Evolutionary conservation across 2,113 vertebrate genomes (phyloP), one percentile per base, ranked within the genome.

Genomic region (Lathamus discolor): DNA sequence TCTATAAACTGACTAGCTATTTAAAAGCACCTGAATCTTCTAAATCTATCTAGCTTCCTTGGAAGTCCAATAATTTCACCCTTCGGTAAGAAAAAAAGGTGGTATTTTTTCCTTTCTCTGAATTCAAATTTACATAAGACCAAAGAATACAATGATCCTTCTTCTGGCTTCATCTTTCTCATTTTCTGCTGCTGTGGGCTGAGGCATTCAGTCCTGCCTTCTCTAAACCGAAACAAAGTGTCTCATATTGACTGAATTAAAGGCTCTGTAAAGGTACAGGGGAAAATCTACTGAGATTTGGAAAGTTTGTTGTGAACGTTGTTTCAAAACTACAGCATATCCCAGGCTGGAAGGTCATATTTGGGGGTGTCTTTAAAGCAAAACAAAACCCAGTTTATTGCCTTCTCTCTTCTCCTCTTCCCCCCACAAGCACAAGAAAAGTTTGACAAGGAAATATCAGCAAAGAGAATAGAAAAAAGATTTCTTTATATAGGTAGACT

Each of bases 1-100:
- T 94, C 92, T 96, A 82, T 88, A 93, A 87, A 95, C 79, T 93
- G 90, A 76, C 69, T 68, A 62, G 51, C 61, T 86, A 41, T 92
- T 81, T 83, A 54, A 94, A 97, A 93, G 68, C 22, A 94, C 69
- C 49, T 76, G 41, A 83, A 78, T 91, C 79, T 93, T 83, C 67
- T 75, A 44, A 59, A 82, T 94, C 88, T 95, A 62, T 43, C 83
- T 83, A 77, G 8, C 24, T 94, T 86, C 86, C 70, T 86, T 54
- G 17, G 43, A 48, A 98, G 41, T n/a, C 44, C 44, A 93, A 31
- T 81, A 76, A 91, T 95, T 94, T 94, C 91, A 92, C 46, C 48
- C 27, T 88, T 51, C 90, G 31, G 64, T 24, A 91, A 75, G 70
- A 25, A 94, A 91, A 91, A 91, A 95, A 81, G 31, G 17, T 35